Percentiles rank a stretch among this genome's conserved stretches.
phyloP scores from a whole-genome alignment of 2,888 invertebrate genomes.

The Sycophila texana region DNA sequence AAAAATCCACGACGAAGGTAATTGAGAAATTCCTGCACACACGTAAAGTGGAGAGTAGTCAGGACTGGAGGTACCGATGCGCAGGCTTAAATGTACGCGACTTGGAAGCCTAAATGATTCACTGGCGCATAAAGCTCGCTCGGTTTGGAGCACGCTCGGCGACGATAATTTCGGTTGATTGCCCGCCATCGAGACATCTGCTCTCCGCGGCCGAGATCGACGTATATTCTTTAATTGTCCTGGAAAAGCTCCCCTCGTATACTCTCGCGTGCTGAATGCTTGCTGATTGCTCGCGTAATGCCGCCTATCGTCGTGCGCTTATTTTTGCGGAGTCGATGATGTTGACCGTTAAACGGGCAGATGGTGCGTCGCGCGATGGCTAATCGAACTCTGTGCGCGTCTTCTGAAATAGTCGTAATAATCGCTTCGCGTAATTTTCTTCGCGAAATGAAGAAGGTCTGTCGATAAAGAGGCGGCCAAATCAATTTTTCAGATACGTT shows the following conservation, averaged over 20 bases:
- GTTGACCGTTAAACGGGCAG: slow-evolving; percentile 48
- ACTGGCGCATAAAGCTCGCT: slow-evolving; percentile 10
- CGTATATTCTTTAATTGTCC: slow-evolving; percentile 41
- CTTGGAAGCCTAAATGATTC: slow-evolving; percentile 21
- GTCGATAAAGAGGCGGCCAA: too few relatives aligned
- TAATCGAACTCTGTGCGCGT: not conserved
- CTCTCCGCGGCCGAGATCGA: slow-evolving; percentile 41
- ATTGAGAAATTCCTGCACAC: slow-evolving; percentile 9
- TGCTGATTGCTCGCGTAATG: slow-evolving; percentile 46
- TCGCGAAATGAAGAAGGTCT: not conserved
- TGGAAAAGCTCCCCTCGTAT: slow-evolving; percentile 45
- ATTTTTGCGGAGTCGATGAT: slow-evolving; percentile 23
- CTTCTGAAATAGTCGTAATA: not conserved
- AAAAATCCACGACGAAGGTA: not conserved
- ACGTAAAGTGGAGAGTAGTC: not conserved
- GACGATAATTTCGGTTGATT: slow-evolving; percentile 47
- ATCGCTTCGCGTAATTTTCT: not conserved
- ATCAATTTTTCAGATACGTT: too few relatives aligned
- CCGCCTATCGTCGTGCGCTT: slow-evolving; percentile 24
- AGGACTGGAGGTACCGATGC: too few relatives aligned
- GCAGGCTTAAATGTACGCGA: too few relatives aligned
- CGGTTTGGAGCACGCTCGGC: not conserved
- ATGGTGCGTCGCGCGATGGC: not conserved
- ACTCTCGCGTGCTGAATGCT: slow-evolving; percentile 55
- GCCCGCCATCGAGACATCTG: slow-evolving; percentile 58